Evolutionary conservation across 2,113 vertebrate genomes (phyloP), one percentile per base, ranked within the genome.

Genomic region (Lagopus leucura): DNA sequence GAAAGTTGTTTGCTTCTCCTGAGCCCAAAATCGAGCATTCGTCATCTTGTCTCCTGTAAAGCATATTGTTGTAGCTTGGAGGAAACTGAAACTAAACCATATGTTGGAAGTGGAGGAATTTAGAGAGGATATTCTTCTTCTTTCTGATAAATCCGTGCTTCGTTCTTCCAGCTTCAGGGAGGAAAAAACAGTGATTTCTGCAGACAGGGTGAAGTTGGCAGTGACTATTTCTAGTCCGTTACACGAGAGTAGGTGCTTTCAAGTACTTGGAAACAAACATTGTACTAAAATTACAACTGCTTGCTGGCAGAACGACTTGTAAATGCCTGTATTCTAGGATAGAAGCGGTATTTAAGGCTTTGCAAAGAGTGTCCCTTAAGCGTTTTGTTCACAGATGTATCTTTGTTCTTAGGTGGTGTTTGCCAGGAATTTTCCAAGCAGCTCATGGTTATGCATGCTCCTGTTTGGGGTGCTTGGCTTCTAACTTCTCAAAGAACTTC

Each of bases 1-100:
- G 93, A 94, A 92, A 97, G 95, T 86, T 96, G 92, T 95, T 93
- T 96, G 93, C 90, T 93, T 95, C 86, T 93, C 83, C 71, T 60
- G 77, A 88, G 82, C 80, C 71, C 81, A 19, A 90, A 95, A 92
- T 71, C 11, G n/a, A 77, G 89, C 86, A 72, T 94, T 95, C 74
- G 40, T 90, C 88, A 54, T 72, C 34, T 30, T 24, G 36, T 76
- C 82, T 88, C 77, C 72, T 76, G 36, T n/a, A 40, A 63, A 65
- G 55, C 45, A 54, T 15, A 47, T 80, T 54, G 86, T 79, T 64
- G 60, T 91, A 13, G 11, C 84, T 61, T 18, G 42, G 54, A 64
- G 50, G 86, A 60, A 61, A 63, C 7, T 50, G 80, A 57, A 65
- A 67, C 38, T 28, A 13, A 94, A 54, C 73, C 69, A n/a, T 79